Evolutionary conservation across 2,797 vertebrate species (phyloP).

Genomic region (Hydrophis major): DNA sequence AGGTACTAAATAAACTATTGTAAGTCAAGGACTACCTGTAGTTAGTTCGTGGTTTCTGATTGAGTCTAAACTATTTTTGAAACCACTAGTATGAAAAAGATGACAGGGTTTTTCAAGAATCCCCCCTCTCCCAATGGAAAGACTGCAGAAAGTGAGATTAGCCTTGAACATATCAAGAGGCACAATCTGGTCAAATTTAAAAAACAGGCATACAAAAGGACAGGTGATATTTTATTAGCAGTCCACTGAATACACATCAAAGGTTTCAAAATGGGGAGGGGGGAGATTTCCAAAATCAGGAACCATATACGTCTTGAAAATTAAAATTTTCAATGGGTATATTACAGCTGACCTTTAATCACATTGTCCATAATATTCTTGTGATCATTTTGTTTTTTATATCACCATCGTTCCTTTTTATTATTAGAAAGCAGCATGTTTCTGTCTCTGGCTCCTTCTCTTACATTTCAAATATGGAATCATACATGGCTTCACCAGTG

Average conservation of each 20-base stretch:
- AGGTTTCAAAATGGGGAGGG: background rate
- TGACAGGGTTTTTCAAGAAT: background rate
- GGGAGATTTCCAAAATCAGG: background rate
- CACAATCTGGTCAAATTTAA: background rate
- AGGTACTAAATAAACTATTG: background rate
- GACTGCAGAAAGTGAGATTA: background rate
- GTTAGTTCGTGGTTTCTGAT: background rate
- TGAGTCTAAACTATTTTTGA: background rate
- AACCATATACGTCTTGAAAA: background rate
- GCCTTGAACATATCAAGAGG: background rate
- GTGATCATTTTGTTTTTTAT: background rate
- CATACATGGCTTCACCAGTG: background rate
- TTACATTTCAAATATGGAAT: background rate
- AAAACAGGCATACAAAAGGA: background rate
- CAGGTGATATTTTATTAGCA: background rate
- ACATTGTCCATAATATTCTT: background rate
- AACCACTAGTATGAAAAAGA: background rate
- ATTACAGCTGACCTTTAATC: background rate
- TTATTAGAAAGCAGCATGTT: background rate
- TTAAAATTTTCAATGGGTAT: background rate
- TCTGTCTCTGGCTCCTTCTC: background rate
- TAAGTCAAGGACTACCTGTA: background rate
- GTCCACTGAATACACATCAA: background rate
- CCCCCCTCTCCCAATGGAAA: background rate
- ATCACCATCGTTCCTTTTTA: background rate